phyloP scores from a whole-genome alignment of 2,888 invertebrate species.

The Ferrisia virgata region DNA sequence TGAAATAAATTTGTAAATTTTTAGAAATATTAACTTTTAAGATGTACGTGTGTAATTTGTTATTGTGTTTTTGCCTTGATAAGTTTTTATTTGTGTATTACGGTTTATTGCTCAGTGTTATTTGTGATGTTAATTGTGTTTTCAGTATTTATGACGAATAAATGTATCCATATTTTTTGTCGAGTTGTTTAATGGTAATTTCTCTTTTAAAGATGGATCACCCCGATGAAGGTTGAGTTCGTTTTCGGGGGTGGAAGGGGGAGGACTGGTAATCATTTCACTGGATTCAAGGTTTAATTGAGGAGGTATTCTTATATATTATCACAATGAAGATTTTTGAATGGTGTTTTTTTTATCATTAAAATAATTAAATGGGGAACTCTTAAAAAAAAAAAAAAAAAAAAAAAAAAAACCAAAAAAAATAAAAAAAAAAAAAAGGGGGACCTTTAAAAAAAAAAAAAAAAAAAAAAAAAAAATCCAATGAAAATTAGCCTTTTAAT shows the following conservation, averaged over 20 bases:
- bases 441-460: too few species aligned
- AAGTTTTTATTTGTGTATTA: constrained; percentile 30
- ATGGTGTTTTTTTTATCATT: too few species aligned
- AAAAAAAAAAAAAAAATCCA: too few species aligned
- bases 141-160: constrained; percentile 31
- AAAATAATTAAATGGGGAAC: too few species aligned
- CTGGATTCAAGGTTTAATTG: too few species aligned
- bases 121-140: background rate
- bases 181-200: constrained; percentile 5
- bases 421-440: too few species aligned
- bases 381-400: too few species aligned
- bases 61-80: constrained; percentile 25
- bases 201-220: background rate
- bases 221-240: background rate
- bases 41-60: constrained; percentile 9
- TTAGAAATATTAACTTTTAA: background rate
- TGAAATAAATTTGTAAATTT: constrained; percentile 26
- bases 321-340: too few species aligned
- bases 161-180: constrained; percentile 20
- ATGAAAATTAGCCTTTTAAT: background rate
- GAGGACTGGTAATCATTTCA: too few species aligned
- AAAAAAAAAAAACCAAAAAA: too few species aligned
- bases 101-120: constrained; percentile 2
- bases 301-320: too few species aligned
- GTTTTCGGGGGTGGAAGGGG: background rate